A percentile compares a stretch with the other conserved stretches of the same genome.
phyloP scores from a whole-genome alignment of 2,113 vertebrate genomes.

The Telmatochromis brachygnathus region DNA sequence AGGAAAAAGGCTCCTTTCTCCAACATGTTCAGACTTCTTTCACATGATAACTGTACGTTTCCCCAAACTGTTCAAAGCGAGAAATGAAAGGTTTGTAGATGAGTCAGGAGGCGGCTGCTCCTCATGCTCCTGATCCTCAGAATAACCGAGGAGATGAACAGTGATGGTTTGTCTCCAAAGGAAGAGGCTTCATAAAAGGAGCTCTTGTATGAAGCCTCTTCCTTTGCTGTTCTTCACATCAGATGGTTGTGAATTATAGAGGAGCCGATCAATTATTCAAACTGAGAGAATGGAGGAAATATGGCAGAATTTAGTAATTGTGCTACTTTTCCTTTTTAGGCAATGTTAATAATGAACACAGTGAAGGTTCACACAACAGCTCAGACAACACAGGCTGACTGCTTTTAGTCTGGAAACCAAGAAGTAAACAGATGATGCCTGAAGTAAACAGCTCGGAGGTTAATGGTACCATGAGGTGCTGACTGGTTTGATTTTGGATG shows the following conservation, averaged over 20 bases:
- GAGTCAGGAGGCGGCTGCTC: neutral
- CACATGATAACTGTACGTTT: neutral
- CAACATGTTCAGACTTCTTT: neutral
- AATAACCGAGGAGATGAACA: neutral
- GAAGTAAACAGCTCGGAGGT: neutral
- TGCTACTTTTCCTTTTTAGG: neutral
- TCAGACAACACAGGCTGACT: neutral
- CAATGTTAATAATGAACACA: neutral
- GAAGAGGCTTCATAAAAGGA: neutral
- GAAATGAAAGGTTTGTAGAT: slow-evolving; percentile 9
- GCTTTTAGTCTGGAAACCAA: neutral
- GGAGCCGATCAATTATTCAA: neutral
- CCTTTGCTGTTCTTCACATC: neutral
- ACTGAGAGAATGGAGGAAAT: neutral
- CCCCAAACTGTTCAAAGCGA: neutral
- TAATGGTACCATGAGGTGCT: neutral
- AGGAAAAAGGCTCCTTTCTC: slow-evolving; percentile 11
- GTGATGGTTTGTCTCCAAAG: neutral
- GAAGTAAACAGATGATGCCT: neutral
- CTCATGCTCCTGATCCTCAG: neutral
- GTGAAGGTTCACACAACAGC: neutral
- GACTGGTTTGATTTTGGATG: neutral
- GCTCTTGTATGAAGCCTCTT: neutral
- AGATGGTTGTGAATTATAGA: neutral
- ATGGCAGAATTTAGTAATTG: neutral